These are phyloP conservation scores for Mythimna albipuncta DNA, from an alignment of 2,888 invertebrate species.

Conservation along the genomic window DNA sequence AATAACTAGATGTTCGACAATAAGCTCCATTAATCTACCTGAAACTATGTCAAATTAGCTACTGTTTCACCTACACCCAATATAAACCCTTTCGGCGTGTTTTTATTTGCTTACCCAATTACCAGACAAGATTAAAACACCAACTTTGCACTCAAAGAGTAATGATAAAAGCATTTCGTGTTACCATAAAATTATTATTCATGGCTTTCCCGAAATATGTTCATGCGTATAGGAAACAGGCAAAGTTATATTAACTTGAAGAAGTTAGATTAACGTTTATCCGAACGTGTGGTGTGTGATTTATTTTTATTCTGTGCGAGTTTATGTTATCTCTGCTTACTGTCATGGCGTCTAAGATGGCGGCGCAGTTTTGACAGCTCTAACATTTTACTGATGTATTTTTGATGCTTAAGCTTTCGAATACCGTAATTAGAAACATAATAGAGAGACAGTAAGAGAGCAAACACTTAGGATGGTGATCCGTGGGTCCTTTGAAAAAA, in stretches of 20 bases:
- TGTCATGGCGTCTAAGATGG: conserved; percentile 34
- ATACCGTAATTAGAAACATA: too few species aligned
- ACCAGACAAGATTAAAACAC: conserved; percentile 35
- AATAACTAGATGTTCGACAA: too few species aligned
- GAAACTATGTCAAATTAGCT: background rate
- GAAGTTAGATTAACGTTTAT: conserved; percentile 83
- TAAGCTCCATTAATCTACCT: background rate
- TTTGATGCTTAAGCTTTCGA: background rate
- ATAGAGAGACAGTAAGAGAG: too few species aligned
- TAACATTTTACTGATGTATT: background rate
- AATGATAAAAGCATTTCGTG: conserved; percentile 70
- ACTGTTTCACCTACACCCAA: background rate
- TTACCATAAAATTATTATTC: conserved; percentile 79
- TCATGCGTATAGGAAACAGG: conserved; percentile 80
- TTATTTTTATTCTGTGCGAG: conserved; percentile 62
- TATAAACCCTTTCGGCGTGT: conserved; percentile 14
- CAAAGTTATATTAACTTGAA: conserved; percentile 84
- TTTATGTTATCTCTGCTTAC: conserved; percentile 48
- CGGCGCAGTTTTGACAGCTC: conserved; percentile 16
- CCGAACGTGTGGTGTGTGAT: conserved; percentile 72
- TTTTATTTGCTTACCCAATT: conserved; percentile 22
- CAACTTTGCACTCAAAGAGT: conserved; percentile 59
- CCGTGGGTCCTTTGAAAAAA: too few species aligned
- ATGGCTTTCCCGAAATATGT: conserved; percentile 79
- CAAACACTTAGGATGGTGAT: too few species aligned